Conservation (phyloP, 2,113 vertebrate species). For the Carassius carassius region DNA sequence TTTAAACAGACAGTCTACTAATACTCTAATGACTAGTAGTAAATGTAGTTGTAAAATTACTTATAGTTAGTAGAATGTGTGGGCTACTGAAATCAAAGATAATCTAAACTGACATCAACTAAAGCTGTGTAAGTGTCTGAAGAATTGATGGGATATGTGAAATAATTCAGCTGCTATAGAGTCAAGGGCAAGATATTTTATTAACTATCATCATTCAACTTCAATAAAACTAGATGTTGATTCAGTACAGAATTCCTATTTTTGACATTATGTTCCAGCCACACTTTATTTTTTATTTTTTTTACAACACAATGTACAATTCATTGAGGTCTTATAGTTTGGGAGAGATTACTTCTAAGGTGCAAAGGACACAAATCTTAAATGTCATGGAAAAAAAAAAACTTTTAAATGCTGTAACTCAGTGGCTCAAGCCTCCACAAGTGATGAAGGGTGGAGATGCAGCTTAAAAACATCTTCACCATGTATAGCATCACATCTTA, state of each 20-base stretch:
- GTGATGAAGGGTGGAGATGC: not conserved
- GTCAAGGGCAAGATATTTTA: conserved; percentile 35
- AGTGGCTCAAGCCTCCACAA: not conserved
- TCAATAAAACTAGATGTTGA: not conserved
- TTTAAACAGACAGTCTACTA: too few relatives aligned
- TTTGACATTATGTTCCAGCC: too few relatives aligned
- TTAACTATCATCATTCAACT: conserved; percentile 10
- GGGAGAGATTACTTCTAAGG: not conserved
- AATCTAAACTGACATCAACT: not conserved
- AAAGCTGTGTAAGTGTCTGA: not conserved
- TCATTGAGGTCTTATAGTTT: not conserved
- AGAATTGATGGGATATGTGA: not conserved
- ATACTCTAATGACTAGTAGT: too few relatives aligned
- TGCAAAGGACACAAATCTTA: conserved; percentile 8
- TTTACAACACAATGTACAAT: not conserved
- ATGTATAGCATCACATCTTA: not conserved
- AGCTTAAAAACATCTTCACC: not conserved
- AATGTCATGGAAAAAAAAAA: not conserved
- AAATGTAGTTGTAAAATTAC: too few relatives aligned
- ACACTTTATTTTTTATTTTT: not conserved
- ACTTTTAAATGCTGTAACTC: not conserved
- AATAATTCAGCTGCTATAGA: not conserved
- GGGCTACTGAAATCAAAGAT: not conserved
- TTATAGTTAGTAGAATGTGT: not conserved
- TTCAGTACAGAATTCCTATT: not conserved